These are phyloP conservation scores for Thamnophis sirtalis DNA, from an alignment of 2,113 vertebrate genomes.

Conservation along the genomic window DNA sequence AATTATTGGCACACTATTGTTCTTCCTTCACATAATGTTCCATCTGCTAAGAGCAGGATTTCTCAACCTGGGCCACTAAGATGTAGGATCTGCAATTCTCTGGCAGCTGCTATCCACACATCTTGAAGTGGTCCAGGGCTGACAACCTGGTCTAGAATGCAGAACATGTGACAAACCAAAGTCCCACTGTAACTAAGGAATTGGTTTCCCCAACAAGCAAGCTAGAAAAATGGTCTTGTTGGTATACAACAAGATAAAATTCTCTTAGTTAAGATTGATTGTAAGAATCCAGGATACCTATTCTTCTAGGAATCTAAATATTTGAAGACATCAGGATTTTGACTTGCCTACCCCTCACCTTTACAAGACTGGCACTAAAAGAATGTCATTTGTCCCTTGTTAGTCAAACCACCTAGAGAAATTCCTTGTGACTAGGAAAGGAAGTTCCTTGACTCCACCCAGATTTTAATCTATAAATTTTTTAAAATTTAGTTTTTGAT, in stretches of 20 bases:
- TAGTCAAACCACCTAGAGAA: not conserved
- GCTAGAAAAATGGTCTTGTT: not conserved
- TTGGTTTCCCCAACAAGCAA: not conserved
- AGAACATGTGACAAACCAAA: not conserved
- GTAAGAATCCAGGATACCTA: not conserved
- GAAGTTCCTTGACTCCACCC: not conserved
- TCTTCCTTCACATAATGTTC: not conserved
- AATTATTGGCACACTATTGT: not conserved
- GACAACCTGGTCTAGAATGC: not conserved
- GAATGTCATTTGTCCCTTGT: not conserved
- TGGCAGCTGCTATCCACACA: not conserved
- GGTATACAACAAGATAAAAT: not conserved
- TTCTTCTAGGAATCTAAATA: not conserved
- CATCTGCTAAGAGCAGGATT: not conserved
- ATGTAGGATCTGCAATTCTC: not conserved
- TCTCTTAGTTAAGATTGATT: too few relatives aligned
- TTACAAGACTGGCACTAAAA: not conserved
- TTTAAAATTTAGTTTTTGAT: not conserved
- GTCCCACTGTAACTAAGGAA: not conserved
- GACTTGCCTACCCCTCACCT: not conserved
- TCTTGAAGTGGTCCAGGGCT: not conserved
- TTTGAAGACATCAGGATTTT: not conserved
- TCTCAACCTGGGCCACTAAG: not conserved
- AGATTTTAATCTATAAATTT: not conserved
- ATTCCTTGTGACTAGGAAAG: not conserved